Base-by-base conservation (phyloP, 1,140 invertebrate species). In the Ips typographus region DNA sequence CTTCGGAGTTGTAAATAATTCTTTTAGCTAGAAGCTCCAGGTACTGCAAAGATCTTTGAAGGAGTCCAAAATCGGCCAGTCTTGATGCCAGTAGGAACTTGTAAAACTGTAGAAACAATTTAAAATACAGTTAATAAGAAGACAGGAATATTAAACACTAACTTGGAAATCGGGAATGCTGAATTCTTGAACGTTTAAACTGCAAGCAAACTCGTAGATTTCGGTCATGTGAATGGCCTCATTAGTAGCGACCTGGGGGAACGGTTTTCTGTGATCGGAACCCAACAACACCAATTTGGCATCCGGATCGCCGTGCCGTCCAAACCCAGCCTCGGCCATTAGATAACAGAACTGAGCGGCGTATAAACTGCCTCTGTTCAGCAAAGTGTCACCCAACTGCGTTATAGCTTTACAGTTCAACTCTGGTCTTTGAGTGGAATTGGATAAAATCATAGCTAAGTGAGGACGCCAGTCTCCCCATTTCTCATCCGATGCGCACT, bases 391-490 rank as follows among this genome's bases (percentile, higher is more conserved):
- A 0, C 89, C 90, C 4, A 98, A 83, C 39, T 89, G 90, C 8
- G 90, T 89, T 63, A 98, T 93, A 8, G 92, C 89, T 77, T 91
- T 91, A 47, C 87, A 85, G 83, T 95, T 94, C 37, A 94, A 83
- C 71, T 96, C 93, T 2, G 90, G 87, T 73, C 89, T 87, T 1
- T 86, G 80, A 8, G 93, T 89, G 1, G 91, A 88, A 81, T 98
- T 98, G 40, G 94, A 93, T 39, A 98, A 85, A 71, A 98, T 89
- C 88, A 98, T 96, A 8, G 95, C 95, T 55, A 97, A 84, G 85
- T 98, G 95, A 37, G 94, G 93, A 63, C 94, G 85, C 96, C 96
- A 98, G 80, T 98, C 95, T 68, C 94, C 94, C 93, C 94, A 97
- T 70, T 89, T 89, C 71, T 91, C 90, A 82, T 96, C 93, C n/a